Percentiles rank a stretch among this genome's conserved stretches.
Evolutionary conservation across 2,888 invertebrate genomes (phyloP).

Genomic region (Melipona beecheii): DNA sequence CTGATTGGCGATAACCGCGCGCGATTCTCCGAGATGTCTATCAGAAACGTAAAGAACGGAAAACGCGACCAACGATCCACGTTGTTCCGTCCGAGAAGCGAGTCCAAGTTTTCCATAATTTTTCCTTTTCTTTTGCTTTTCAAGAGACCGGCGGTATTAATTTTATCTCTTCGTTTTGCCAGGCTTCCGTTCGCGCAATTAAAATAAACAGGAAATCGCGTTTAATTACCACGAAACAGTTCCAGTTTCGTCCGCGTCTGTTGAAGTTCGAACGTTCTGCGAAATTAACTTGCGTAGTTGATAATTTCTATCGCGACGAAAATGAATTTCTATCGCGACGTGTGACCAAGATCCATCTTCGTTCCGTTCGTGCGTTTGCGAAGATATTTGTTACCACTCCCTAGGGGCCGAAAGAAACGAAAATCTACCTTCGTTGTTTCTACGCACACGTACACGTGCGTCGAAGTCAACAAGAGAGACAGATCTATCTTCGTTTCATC

Average conservation of each 20-base stretch:
- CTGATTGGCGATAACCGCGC: background rate
- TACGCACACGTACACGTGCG: too few species aligned
- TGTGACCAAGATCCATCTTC: too few species aligned
- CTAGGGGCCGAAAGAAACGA: too few species aligned
- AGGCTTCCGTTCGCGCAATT: background rate
- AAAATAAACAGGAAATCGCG: background rate
- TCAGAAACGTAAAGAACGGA: constrained; percentile 18
- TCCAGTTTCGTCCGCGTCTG: background rate
- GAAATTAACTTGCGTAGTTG: too few species aligned
- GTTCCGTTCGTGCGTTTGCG: too few species aligned
- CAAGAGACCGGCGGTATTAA: background rate
- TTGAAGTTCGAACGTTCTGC: background rate
- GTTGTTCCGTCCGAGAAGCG: background rate
- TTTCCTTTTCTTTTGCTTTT: background rate
- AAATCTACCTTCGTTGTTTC: too few species aligned
- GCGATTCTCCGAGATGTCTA: constrained; percentile 1
- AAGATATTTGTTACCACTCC: too few species aligned
- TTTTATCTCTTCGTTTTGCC: background rate
- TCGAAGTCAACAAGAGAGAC: too few species aligned
- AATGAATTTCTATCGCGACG: too few species aligned
- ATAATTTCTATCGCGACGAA: too few species aligned
- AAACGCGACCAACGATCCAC: background rate
- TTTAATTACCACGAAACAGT: constrained; percentile 9
- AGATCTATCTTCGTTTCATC: too few species aligned
- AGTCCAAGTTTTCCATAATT: background rate